A percentile compares a stretch with the other conserved stretches of the same genome.
Evolutionary conservation across 1,140 invertebrate species (phyloP).

Genomic region (Drosophila kepulauana): DNA sequence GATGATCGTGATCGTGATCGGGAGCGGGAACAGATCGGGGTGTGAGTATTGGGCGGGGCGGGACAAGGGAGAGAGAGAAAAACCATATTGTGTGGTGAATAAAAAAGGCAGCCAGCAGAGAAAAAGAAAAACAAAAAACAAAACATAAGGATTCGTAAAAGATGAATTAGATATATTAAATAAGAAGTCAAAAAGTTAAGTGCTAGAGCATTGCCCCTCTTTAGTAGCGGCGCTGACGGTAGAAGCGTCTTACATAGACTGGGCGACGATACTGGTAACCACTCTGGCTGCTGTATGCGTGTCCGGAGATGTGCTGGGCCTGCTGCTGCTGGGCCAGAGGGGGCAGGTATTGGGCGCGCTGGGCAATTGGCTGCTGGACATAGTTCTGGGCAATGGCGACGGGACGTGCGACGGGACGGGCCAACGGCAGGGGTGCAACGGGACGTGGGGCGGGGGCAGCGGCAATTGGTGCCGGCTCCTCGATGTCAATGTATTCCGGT

Average conservation of each 20-base stretch:
- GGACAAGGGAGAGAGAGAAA: slow-evolving; percentile 37
- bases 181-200: slow-evolving; percentile 58
- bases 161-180: slow-evolving; percentile 65
- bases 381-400: slow-evolving; percentile 39
- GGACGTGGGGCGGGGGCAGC: slow-evolving; percentile 55
- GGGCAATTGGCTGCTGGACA: slow-evolving; percentile 49
- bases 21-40: slow-evolving; percentile 11
- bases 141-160: slow-evolving; percentile 50
- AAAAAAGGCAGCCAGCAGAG: slow-evolving; percentile 55
- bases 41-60: neutral
- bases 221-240: slow-evolving; percentile 80
- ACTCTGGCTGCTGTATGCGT: slow-evolving; percentile 65
- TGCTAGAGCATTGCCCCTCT: slow-evolving; percentile 54
- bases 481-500: slow-evolving; percentile 84
- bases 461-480: slow-evolving; percentile 63
- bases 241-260: slow-evolving; percentile 82
- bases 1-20: slow-evolving; percentile 36
- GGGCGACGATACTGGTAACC: slow-evolving; percentile 81
- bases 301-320: slow-evolving; percentile 63
- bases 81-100: slow-evolving; percentile 44
- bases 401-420: slow-evolving; percentile 38
- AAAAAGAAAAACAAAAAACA: slow-evolving; percentile 23
- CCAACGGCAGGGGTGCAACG: slow-evolving; percentile 27
- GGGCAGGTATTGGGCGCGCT: slow-evolving; percentile 61
- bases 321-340: slow-evolving; percentile 38